phyloP scores from a whole-genome alignment of 2,113 vertebrate genomes.

The Rhegmatorhina hoffmannsi region DNA sequence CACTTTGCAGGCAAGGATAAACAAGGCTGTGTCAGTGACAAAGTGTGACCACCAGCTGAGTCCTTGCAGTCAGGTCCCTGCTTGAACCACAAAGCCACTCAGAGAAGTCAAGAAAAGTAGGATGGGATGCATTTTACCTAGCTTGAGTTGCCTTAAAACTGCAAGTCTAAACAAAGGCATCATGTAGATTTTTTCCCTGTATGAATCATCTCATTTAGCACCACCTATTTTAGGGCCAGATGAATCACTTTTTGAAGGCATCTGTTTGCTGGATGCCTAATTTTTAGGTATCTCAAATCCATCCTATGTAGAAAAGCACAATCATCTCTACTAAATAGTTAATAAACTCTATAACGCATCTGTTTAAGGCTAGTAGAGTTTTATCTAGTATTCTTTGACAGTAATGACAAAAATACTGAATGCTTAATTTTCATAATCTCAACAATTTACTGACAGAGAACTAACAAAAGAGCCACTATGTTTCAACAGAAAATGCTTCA shows the following conservation, averaged over 20 bases:
- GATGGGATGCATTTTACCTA: not conserved
- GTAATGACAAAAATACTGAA: not conserved
- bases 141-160: not conserved
- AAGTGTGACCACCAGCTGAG: not conserved
- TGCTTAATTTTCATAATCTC: not conserved
- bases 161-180: conserved; percentile 11
- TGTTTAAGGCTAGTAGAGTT: not conserved
- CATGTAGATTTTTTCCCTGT: not conserved
- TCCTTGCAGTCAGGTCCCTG: not conserved
- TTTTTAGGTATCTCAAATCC: conserved; percentile 2
- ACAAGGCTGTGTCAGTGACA: not conserved
- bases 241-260: conserved; percentile 36
- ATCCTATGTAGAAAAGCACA: not conserved
- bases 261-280: conserved; percentile 2
- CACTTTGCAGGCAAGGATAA: not conserved
- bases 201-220: not conserved
- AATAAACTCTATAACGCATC: not conserved
- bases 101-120: not conserved
- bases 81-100: not conserved
- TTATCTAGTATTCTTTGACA: not conserved
- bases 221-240: conserved; percentile 23
- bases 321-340: not conserved
- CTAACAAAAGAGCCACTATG: not conserved
- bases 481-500: not conserved
- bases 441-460: not conserved